Evolutionary conservation across 2,797 vertebrate genomes (phyloP).

Genomic region (Sebastes variabilis): DNA sequence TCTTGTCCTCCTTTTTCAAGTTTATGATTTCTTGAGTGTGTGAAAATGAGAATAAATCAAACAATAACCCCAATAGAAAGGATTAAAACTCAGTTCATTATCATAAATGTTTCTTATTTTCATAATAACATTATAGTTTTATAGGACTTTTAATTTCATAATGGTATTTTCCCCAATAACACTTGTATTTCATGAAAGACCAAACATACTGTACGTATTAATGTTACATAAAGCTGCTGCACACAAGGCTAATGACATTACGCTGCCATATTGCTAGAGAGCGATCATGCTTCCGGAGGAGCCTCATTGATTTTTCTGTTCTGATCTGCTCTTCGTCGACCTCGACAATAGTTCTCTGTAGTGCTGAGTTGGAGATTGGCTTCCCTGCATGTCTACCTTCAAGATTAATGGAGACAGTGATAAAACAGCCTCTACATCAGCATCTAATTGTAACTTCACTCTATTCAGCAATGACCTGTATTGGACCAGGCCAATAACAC

Average conservation of each 20-base stretch:
- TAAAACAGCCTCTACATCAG: slow-evolving; percentile 6
- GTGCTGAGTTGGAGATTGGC: slow-evolving; percentile 7
- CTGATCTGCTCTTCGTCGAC: background rate
- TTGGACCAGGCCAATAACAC: background rate
- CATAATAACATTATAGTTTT: background rate
- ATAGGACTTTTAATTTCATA: background rate
- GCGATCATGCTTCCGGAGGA: background rate
- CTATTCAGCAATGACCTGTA: background rate
- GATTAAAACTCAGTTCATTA: background rate
- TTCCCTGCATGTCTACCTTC: background rate
- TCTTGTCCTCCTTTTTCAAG: background rate
- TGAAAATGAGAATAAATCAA: background rate
- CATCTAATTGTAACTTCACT: background rate
- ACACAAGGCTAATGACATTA: background rate
- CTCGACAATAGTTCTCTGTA: background rate
- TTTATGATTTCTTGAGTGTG: background rate
- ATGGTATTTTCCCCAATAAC: background rate
- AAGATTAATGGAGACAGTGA: slow-evolving; percentile 19
- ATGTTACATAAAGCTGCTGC: background rate
- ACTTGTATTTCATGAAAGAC: background rate
- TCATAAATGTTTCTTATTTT: background rate
- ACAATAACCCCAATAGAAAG: background rate
- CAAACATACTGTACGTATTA: background rate
- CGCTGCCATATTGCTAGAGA: background rate
- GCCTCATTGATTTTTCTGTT: slow-evolving; percentile 7